phyloP scores from a whole-genome alignment of 1,140 invertebrate species.

The Bradysia coprophila region DNA sequence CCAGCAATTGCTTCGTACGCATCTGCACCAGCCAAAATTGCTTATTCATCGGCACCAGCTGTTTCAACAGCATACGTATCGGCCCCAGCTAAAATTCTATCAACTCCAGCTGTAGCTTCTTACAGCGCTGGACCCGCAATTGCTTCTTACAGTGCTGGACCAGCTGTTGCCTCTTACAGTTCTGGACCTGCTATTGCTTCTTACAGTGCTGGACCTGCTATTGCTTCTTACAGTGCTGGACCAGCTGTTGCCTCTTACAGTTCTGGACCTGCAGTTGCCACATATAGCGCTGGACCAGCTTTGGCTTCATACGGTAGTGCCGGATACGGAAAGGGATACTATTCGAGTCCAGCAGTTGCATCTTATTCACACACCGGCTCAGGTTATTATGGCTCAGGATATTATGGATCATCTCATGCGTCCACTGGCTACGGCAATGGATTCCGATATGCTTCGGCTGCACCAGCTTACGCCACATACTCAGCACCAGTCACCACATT shows the following conservation, averaged over 20 bases:
- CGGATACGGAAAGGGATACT: background rate
- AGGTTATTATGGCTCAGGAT: background rate
- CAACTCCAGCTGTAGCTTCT: slow-evolving; percentile 6
- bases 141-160: background rate
- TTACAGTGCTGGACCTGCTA: slow-evolving; percentile 9
- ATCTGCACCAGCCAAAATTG: slow-evolving; percentile 6
- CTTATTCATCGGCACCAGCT: slow-evolving; percentile 6
- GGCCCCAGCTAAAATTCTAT: slow-evolving; percentile 13
- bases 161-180: slow-evolving; percentile 12
- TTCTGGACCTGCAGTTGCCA: background rate
- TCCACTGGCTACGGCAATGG: slow-evolving; percentile 8
- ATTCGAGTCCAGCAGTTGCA: slow-evolving; percentile 6
- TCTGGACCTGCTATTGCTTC: slow-evolving; percentile 9
- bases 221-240: background rate
- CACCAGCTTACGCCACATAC: slow-evolving; percentile 11
- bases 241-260: background rate
- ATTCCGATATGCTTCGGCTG: slow-evolving; percentile 13
- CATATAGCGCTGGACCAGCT: background rate
- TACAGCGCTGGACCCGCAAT: slow-evolving; percentile 6
- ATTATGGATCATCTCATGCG: background rate
- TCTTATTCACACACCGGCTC: slow-evolving; percentile 7
- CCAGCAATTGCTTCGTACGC: slow-evolving; percentile 4
- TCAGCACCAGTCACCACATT: slow-evolving; percentile 10
- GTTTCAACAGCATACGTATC: slow-evolving; percentile 14
- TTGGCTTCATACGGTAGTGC: background rate